These are phyloP conservation scores for Belgica antarctica DNA, from an alignment of 2,888 invertebrate genomes.

Conservation along the genomic window DNA sequence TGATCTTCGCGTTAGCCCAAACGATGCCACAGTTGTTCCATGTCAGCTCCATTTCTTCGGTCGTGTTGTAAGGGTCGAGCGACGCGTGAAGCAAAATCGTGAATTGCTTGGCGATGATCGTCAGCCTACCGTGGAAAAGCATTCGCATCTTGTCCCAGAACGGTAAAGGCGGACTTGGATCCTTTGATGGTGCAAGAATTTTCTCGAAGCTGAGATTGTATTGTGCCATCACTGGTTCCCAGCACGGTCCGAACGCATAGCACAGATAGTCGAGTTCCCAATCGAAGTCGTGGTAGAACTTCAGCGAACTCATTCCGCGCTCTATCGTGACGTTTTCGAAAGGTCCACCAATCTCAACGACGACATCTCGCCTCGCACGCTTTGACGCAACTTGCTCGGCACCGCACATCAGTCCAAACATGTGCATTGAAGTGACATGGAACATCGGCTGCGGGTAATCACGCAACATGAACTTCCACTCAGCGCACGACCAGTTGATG, in stretches of 20 bases:
- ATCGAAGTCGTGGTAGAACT: slow-evolving; percentile 97
- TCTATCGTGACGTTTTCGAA: slow-evolving; percentile 81
- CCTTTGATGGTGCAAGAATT: slow-evolving; percentile 79
- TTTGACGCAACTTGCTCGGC: slow-evolving; percentile 81
- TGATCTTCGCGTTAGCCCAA: slow-evolving; percentile 91
- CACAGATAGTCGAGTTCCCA: slow-evolving; percentile 86
- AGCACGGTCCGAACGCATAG: slow-evolving; percentile 97
- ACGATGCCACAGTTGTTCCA: slow-evolving; percentile 93
- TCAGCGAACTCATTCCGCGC: slow-evolving; percentile 88
- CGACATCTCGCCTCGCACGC: slow-evolving; percentile 56
- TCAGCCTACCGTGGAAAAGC: slow-evolving; percentile 87
- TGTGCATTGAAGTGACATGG: slow-evolving; percentile 74
- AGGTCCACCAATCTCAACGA: slow-evolving; percentile 74
- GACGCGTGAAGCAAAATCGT: slow-evolving; percentile 93
- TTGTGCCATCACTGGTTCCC: slow-evolving; percentile 80
- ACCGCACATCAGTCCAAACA: slow-evolving; percentile 87
- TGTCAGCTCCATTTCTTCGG: slow-evolving; percentile 97
- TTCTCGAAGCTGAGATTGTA: slow-evolving; percentile 73
- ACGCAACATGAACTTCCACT: slow-evolving; percentile 84
- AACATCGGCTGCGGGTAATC: slow-evolving; percentile 95
- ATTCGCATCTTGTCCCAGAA: slow-evolving; percentile 98
- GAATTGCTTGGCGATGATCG: slow-evolving; percentile 81
- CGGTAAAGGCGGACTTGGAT: slow-evolving; percentile 89
- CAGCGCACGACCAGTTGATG: slow-evolving; percentile 74
- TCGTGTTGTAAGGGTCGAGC: slow-evolving; percentile 96